Evolutionary conservation across 2,113 vertebrate genomes (phyloP).

Genomic region (Pithys albifrons): DNA sequence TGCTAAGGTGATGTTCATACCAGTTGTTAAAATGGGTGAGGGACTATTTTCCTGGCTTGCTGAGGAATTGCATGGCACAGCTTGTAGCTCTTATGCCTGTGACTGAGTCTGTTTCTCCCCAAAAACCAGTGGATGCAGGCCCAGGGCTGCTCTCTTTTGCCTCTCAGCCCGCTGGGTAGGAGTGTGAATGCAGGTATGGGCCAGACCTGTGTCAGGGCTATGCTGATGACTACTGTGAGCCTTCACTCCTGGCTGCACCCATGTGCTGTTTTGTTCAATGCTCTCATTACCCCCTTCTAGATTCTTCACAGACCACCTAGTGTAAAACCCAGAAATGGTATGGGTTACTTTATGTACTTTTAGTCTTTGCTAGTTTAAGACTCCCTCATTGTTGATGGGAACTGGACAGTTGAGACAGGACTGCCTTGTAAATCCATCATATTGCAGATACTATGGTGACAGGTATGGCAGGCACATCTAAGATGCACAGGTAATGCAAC

Average conservation of each 20-base stretch:
- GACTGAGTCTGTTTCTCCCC: background rate
- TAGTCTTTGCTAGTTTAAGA: background rate
- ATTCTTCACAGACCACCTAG: background rate
- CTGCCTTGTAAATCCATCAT: background rate
- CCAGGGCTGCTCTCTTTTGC: background rate
- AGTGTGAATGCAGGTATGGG: rapidly evolving
- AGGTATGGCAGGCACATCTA: background rate
- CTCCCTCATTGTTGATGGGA: background rate
- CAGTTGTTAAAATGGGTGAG: background rate
- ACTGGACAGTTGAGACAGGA: background rate
- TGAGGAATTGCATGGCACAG: background rate
- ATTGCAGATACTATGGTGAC: background rate
- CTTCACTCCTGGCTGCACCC: background rate
- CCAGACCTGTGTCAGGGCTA: background rate
- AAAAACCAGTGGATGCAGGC: background rate
- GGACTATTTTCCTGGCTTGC: background rate
- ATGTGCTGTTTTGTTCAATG: background rate
- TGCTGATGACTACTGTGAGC: rapidly evolving
- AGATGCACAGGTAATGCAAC: background rate
- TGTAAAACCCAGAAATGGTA: background rate
- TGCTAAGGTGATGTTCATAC: background rate
- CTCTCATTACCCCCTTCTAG: background rate
- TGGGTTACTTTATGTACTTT: background rate
- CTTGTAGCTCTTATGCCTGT: background rate
- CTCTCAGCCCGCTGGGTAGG: background rate